Evolutionary conservation across 2,797 vertebrate species (phyloP), one percentile per base, ranked within the genome.

Genomic region (Esox lucius): DNA sequence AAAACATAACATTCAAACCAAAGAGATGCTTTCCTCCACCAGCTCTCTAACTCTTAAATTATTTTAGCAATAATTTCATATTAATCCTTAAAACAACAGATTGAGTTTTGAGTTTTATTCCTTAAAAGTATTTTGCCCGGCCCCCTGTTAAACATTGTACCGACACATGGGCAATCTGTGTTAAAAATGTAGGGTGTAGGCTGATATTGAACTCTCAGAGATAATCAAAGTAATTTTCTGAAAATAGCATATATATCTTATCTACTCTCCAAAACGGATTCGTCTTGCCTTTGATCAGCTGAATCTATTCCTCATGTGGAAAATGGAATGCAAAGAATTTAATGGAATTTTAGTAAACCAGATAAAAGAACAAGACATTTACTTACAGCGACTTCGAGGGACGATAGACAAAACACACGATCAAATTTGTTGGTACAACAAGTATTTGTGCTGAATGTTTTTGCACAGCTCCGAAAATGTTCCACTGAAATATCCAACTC

Each of bases 401-500:
- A 70, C 80, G 88, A 77, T 75, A 78, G 24, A 28, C 79, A 80
- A 76, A 80, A 77, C 61, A 77, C 80, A 56, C 83, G 83, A 80
- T 91, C 82, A 83, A 78, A 91, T 92, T 88, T 84, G 92, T 85
- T 86, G 95, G 91, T 94, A 95, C 95, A 96, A 95, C 95, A 96
- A 95, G 95, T 97, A 95, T 94, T 94, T 89, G 92, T 90, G 93
- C 90, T 88, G 93, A 87, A 92, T 82, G 91, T 94, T 95, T 95
- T 91, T 93, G 95, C 94, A 91, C 92, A 95, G 95, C 95, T 95
- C 94, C 88, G 92, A 93, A 95, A 96, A 96, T 90, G 94, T 94
- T 95, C 94, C 95, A 91, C 92, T 91, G 94, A 93, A 94, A 95
- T 90, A 94, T 93, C 95, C 95, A 95, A 94, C 89, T 95, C 91